phyloP scores from a whole-genome alignment of 2,888 invertebrate genomes.

The Lysandra coridon region DNA sequence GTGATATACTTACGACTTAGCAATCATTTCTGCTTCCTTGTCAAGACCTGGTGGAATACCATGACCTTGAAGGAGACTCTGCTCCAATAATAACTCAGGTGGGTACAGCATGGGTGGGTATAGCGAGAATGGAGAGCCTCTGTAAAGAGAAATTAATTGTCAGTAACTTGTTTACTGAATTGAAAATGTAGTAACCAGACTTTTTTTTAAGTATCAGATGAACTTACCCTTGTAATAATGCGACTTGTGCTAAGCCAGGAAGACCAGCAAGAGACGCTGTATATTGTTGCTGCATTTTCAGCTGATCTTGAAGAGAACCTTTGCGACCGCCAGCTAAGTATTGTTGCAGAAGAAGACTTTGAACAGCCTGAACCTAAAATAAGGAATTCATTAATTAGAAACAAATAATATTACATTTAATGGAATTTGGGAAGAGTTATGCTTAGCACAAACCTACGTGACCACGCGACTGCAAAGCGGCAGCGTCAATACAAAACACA shows the following conservation, averaged over 20 bases:
- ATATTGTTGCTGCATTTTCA: constrained; percentile 76
- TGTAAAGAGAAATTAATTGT: constrained; percentile 44
- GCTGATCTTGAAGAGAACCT: constrained; percentile 69
- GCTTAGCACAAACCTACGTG: no score
- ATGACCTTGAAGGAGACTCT: constrained; percentile 76
- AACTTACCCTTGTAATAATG: constrained; percentile 71
- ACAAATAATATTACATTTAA: no score
- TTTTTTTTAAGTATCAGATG: neutral
- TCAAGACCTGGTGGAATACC: constrained; percentile 74
- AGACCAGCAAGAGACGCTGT: constrained; percentile 70
- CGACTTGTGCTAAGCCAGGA: constrained; percentile 71
- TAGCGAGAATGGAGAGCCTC: constrained; percentile 72
- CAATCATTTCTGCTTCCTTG: constrained; percentile 75
- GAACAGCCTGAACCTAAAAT: constrained; percentile 72
- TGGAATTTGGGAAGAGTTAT: no score
- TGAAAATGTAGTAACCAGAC: neutral
- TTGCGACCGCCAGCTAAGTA: constrained; percentile 72
- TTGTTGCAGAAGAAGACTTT: constrained; percentile 73
- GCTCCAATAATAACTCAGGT: constrained; percentile 71
- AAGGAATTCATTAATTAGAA: no score
- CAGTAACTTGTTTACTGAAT: neutral
- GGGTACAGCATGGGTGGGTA: constrained; percentile 78
- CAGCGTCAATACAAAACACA: no score
- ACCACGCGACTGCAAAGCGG: no score
- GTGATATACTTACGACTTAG: constrained; percentile 66